Conservation (phyloP, 2,797 vertebrate genomes). For the Hemibagrus guttatus region DNA sequence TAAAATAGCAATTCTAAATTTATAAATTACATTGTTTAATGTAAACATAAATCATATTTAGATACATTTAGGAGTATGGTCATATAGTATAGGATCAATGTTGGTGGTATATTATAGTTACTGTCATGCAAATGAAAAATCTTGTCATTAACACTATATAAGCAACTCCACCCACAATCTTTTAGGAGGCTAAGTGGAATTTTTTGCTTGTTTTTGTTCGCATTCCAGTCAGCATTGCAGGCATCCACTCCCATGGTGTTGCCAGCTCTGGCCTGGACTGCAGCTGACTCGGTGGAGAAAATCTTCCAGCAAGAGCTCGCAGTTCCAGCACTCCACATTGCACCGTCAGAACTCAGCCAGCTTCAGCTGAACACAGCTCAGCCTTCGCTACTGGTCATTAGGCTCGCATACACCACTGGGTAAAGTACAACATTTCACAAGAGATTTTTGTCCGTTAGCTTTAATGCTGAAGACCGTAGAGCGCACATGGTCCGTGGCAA, state of each 20-base stretch:
- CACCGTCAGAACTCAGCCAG: conserved; percentile 75
- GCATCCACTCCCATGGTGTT: conserved; percentile 78
- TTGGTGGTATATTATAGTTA: no score
- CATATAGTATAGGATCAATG: neutral
- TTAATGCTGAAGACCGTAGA: no score
- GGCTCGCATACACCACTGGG: conserved; percentile 79
- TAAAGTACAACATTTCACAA: conserved; percentile 48
- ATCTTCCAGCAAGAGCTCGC: conserved; percentile 80
- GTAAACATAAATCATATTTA: neutral
- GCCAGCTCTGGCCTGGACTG: conserved; percentile 80
- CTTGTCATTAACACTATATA: neutral
- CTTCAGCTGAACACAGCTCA: conserved; percentile 76
- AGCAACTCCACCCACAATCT: neutral
- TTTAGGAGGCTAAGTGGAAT: neutral
- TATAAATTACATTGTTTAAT: neutral
- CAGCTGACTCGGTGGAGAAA: conserved; percentile 70
- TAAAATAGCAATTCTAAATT: neutral
- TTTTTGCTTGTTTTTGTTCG: neutral
- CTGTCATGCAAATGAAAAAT: neutral
- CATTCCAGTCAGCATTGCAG: conserved; percentile 76
- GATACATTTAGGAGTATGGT: neutral
- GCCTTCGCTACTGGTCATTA: conserved; percentile 79
- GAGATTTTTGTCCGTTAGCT: neutral
- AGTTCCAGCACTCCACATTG: conserved; percentile 76
- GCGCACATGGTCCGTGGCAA: no score